These are phyloP conservation scores for Chascanopsetta lugubris DNA, from an alignment of 2,113 vertebrate genomes.

Conservation along the genomic window DNA sequence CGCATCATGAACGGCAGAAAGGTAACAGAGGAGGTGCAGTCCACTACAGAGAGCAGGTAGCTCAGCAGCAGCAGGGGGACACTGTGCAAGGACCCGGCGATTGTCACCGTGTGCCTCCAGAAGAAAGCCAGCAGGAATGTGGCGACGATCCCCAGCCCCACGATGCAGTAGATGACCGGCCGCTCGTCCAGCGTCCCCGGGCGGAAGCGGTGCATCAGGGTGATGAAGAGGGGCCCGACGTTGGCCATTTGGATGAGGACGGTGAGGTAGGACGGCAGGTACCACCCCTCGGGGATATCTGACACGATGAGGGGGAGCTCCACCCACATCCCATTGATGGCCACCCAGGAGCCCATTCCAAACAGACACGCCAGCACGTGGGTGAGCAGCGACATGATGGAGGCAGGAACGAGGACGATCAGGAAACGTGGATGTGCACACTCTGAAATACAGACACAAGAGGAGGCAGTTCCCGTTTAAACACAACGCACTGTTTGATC, in stretches of 20 bases:
- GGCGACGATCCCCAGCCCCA: constrained; percentile 77
- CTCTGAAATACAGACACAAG: constrained; percentile 61
- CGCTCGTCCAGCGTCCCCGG: constrained; percentile 78
- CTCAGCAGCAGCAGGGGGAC: constrained; percentile 81
- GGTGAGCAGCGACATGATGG: constrained; percentile 79
- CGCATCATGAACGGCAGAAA: constrained; percentile 88
- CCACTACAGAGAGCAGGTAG: constrained; percentile 85
- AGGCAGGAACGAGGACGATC: constrained; percentile 15
- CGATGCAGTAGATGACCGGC: constrained; percentile 79
- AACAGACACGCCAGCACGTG: constrained; percentile 83
- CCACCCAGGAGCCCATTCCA: constrained; percentile 87
- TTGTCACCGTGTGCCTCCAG: constrained; percentile 73
- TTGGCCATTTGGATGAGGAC: constrained; percentile 87
- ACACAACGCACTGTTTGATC: too few species aligned
- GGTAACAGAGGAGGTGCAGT: constrained; percentile 89
- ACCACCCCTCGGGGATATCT: constrained; percentile 81
- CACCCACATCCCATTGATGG: constrained; percentile 90
- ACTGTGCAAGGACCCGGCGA: constrained; percentile 70
- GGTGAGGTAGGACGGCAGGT: constrained; percentile 86
- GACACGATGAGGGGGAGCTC: constrained; percentile 84
- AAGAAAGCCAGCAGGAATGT: constrained; percentile 84
- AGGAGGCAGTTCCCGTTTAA: not conserved
- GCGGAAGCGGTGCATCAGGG: constrained; percentile 81
- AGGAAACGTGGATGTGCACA: constrained; percentile 18
- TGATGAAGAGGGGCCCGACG: constrained; percentile 83